Evolutionary conservation across 2,113 vertebrate genomes (phyloP).

Genomic region (Sapayoa aenigma): DNA sequence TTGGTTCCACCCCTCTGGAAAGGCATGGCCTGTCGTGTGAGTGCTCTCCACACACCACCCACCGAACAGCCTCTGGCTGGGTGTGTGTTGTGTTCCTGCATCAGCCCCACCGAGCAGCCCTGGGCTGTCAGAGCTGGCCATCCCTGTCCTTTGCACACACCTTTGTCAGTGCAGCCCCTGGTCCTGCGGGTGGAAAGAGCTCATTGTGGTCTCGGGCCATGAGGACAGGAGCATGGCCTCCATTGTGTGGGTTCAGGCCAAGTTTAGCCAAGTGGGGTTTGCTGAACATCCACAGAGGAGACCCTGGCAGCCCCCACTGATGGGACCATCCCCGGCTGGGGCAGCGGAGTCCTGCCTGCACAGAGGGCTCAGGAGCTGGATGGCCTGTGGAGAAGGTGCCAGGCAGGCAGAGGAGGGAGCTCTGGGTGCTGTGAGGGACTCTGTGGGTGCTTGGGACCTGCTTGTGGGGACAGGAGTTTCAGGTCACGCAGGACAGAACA

Average conservation of each 20-base stretch:
- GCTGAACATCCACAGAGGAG: not conserved
- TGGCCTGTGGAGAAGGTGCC: not conserved
- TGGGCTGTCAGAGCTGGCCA: not conserved
- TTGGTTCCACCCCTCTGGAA: not conserved
- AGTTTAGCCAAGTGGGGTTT: not conserved
- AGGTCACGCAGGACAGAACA: rapidly evolving
- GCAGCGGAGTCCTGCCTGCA: not conserved
- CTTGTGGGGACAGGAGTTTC: not conserved
- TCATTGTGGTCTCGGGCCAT: not conserved
- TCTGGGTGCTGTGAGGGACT: not conserved
- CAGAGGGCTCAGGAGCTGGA: not conserved
- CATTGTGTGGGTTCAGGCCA: not conserved
- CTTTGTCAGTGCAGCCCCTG: not conserved
- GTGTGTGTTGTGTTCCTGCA: not conserved
- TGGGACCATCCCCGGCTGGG: not conserved
- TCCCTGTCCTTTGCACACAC: not conserved
- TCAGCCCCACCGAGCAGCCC: not conserved
- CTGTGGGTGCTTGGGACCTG: not conserved
- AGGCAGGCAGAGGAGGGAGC: not conserved
- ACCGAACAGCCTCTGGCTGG: not conserved
- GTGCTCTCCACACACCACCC: not conserved
- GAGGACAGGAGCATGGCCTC: not conserved
- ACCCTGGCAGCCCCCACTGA: not conserved
- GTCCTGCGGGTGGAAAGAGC: too few species aligned
- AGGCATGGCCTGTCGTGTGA: not conserved